A percentile compares a stretch with the other conserved stretches of the same genome.
phyloP scores from a whole-genome alignment of 2,113 vertebrate genomes.

The Naja naja region DNA sequence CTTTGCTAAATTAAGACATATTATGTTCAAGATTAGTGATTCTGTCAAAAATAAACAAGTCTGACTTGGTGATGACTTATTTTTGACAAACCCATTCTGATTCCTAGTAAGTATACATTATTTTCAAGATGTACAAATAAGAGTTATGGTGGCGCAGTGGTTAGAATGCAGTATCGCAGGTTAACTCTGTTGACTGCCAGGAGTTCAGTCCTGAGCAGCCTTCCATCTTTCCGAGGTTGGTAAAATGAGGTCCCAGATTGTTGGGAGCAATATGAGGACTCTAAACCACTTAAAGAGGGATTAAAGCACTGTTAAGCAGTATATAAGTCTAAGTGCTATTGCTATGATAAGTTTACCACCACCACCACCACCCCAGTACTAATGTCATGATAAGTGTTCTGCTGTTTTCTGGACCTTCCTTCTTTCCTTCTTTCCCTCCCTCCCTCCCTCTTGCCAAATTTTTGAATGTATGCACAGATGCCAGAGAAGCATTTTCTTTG shows the following conservation, averaged over 20 bases:
- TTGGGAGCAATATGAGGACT: not conserved
- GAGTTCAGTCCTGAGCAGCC: too few species aligned
- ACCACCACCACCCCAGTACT: not conserved
- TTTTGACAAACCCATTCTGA: not conserved
- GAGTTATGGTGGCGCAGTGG: not conserved
- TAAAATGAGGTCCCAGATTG: not conserved
- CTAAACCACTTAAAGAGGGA: not conserved
- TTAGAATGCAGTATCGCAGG: not conserved
- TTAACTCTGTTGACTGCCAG: not conserved
- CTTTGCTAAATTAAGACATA: not conserved
- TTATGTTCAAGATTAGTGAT: not conserved
- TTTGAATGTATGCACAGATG: not conserved
- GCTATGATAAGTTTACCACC: not conserved
- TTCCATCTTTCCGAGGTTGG: not conserved
- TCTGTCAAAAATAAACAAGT: not conserved
- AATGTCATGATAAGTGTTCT: not conserved
- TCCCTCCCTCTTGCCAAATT: not conserved
- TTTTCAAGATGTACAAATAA: not conserved
- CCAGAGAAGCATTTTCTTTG: not conserved
- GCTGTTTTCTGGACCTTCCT: not conserved
- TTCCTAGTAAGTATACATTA: not conserved
- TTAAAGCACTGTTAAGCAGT: not conserved
- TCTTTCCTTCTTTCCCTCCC: not conserved
- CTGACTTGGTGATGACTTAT: not conserved
- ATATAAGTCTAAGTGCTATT: not conserved